phyloP scores from a whole-genome alignment of 2,888 invertebrate genomes.

The Pammene fasciana region DNA sequence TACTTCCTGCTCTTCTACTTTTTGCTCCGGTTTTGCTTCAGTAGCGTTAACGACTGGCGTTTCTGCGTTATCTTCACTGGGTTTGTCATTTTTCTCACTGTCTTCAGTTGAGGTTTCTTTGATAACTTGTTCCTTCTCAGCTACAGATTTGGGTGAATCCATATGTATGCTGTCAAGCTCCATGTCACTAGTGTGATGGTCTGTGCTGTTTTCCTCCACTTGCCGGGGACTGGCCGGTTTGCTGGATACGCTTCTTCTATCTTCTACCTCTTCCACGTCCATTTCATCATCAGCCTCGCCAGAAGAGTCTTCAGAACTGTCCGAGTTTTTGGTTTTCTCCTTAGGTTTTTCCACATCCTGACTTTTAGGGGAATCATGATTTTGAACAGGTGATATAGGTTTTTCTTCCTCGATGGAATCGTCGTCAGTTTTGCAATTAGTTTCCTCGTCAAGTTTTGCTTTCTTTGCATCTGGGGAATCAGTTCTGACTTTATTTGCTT shows the following conservation, averaged over 20 bases:
- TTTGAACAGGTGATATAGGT: slow-evolving; percentile 44
- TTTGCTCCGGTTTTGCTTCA: slow-evolving; percentile 51
- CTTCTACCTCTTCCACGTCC: slow-evolving; percentile 85
- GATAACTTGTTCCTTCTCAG: slow-evolving; percentile 72
- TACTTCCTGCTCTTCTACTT: slow-evolving; percentile 57
- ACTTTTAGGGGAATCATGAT: slow-evolving; percentile 51
- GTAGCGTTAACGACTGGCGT: slow-evolving; percentile 45
- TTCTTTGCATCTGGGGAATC: slow-evolving; percentile 66
- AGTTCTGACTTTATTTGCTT: slow-evolving; percentile 49
- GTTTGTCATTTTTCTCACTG: slow-evolving; percentile 52
- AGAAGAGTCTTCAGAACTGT: slow-evolving; percentile 84
- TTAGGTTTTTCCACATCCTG: slow-evolving; percentile 57
- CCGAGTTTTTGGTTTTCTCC: slow-evolving; percentile 70
- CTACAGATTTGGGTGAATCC: slow-evolving; percentile 75
- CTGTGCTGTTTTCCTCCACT: slow-evolving; percentile 74
- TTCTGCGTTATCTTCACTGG: slow-evolving; percentile 50
- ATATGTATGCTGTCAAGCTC: slow-evolving; percentile 78
- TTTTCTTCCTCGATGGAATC: slow-evolving; percentile 62
- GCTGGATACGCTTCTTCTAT: slow-evolving; percentile 67
- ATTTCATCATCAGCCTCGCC: slow-evolving; percentile 87
- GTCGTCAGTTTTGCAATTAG: slow-evolving; percentile 62
- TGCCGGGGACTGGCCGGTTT: slow-evolving; percentile 68
- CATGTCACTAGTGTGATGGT: slow-evolving; percentile 80
- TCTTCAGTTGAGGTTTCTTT: slow-evolving; percentile 61
- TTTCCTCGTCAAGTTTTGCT: slow-evolving; percentile 59